Evolutionary conservation across 2,888 invertebrate species (phyloP).

Genomic region (Scaptomyza cyrtandrae): DNA sequence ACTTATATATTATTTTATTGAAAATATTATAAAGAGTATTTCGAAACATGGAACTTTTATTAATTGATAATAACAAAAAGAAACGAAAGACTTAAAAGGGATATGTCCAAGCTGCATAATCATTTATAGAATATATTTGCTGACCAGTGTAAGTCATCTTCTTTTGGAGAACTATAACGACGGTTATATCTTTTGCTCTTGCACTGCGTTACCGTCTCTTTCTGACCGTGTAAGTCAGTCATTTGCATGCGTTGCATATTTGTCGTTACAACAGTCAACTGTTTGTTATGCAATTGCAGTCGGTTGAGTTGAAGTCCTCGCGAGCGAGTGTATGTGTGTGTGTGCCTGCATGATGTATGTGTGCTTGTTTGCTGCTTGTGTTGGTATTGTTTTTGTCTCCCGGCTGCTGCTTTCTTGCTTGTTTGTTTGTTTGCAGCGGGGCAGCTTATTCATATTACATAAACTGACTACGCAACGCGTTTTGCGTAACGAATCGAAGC

Average conservation of each 20-base stretch:
- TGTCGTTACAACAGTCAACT: constrained; percentile 80
- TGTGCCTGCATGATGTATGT: constrained; percentile 8
- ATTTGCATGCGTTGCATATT: constrained; percentile 81
- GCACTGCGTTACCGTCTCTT: constrained; percentile 49
- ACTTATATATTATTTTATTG: no score
- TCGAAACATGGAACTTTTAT: no score
- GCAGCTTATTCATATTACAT: constrained; percentile 78
- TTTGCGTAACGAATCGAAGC: constrained; percentile 78
- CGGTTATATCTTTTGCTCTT: constrained; percentile 3
- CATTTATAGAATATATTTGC: no score
- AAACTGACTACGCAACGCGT: constrained; percentile 73
- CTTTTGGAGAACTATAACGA: neutral
- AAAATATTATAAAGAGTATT: no score
- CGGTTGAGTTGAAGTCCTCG: constrained; percentile 58
- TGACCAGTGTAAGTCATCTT: constrained; percentile 27
- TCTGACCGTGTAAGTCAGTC: constrained; percentile 71
- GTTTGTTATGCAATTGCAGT: constrained; percentile 80
- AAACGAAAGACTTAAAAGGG: no score
- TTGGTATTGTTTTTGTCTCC: constrained; percentile 29
- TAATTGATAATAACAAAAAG: no score
- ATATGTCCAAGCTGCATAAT: no score
- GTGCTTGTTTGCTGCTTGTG: constrained; percentile 24
- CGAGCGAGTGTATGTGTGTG: constrained; percentile 14
- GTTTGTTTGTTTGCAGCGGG: constrained; percentile 50
- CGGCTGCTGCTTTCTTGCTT: constrained; percentile 44